Evolutionary conservation across 2,113 vertebrate genomes (phyloP), one percentile per base, ranked within the genome.

Genomic region (Limnothrissa miodon): DNA sequence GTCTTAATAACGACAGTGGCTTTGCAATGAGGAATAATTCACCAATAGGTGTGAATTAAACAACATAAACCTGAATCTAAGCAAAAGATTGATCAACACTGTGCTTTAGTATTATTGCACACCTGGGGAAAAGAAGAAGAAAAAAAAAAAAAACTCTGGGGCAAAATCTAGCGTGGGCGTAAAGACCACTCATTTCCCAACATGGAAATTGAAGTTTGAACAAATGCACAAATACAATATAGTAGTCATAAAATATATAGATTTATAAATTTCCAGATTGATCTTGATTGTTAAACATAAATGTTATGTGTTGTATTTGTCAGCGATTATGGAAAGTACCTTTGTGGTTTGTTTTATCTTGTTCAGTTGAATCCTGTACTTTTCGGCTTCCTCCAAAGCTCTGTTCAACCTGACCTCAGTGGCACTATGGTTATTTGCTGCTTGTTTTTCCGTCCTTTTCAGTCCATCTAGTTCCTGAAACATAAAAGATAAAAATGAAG

Each of bases 381-480:
- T 95, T 80, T 97, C 96, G 36, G 90, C 94, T 86, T 98, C 97
- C 90, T 99, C 97, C 81, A 97, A 89, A 45, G 97, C 97, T 93
- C 97, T 94, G 88, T 97, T 98, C 87, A 99, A 91, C 56, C 97
- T 96, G 62, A 98, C 94, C 85, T 98, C 96, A 13, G 88, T 93
- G 0, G 95, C 93, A 84, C 91, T 93, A 79, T 97, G 97, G 81
- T 83, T 90, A 39, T 88, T 87, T 25, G 92, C 88, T 19, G 94
- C 93, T 90, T 99, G 97, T 90, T 96, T 99, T 66, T 97, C 95
- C 36, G 91, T 86, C 87, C 92, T 89, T 79, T 92, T 97, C 83
- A 96, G 87, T 82, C 87, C 93, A 87, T 97, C 96, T 84, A 97
- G 80, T 90, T 99, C 97, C 98, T 99, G 39, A 45, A 78, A 0